These are phyloP conservation scores for Zaprionus bogoriensis DNA, from an alignment of 2,888 invertebrate species.

Conservation along the genomic window DNA sequence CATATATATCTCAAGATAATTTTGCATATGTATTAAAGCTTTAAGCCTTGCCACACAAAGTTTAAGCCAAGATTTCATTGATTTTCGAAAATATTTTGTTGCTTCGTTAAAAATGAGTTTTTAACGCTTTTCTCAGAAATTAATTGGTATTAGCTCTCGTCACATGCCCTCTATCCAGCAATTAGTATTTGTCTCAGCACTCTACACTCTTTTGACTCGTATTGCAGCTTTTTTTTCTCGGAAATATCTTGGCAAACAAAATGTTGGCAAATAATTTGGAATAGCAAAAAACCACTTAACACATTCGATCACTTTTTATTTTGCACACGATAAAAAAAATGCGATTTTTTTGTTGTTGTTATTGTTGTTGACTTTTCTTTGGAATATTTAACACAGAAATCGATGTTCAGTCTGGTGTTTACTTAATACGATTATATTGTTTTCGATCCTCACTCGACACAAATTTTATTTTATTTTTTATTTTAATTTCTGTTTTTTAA, in stretches of 20 bases:
- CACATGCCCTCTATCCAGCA: neutral
- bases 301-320: neutral
- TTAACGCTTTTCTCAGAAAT: too few species aligned
- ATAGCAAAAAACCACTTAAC: conserved; percentile 1
- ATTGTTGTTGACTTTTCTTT: neutral
- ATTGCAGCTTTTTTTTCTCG: neutral
- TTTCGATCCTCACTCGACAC: conserved; percentile 8
- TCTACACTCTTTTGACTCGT: neutral
- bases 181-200: neutral
- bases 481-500: neutral
- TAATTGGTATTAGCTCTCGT: too few species aligned
- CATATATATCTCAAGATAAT: too few species aligned
- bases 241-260: neutral
- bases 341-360: too few species aligned
- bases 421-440: neutral
- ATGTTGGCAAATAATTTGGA: neutral
- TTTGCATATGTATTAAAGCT: too few species aligned
- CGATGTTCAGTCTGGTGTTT: neutral
- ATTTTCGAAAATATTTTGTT: too few species aligned
- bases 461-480: neutral
- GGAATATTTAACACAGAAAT: neutral
- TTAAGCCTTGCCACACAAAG: too few species aligned
- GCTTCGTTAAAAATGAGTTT: too few species aligned
- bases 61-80: too few species aligned
- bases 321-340: neutral